Evolutionary conservation across 2,888 invertebrate species (phyloP), one percentile per base, ranked within the genome.

Genomic region (Gandaritis pyraliata): DNA sequence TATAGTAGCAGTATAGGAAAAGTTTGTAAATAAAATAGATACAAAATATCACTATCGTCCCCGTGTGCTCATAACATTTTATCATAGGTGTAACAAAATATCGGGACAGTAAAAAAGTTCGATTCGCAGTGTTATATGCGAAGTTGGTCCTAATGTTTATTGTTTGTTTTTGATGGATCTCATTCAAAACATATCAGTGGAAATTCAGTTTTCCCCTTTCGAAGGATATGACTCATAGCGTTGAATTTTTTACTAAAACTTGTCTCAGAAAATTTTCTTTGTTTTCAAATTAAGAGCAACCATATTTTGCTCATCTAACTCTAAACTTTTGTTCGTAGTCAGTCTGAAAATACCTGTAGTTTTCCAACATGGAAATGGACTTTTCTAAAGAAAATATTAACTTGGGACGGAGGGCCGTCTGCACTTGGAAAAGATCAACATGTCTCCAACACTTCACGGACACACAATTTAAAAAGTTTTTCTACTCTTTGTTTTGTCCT

Each of bases 401-500:
- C 87, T 87, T 79, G 77, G 80, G 78, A 76, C 77, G 66, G 71
- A n/a, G 55, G 67, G 80, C 69, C 68, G 76, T 76, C 75, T 71
- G 62, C 74, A 79, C 79, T 81, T 80, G 72, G 73, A 77, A 83
- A 91, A 92, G 91, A 92, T 90, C 91, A 92, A 92, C 92, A 91
- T 90, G 90, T 88, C 82, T 86, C 77, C 87, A 87, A 89, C 91
- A 91, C 91, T 91, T 89, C 86, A 83, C 85, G 88, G 88, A 87
- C 89, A 86, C 85, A 90, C 91, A 91, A 92, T 92, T 92, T 92
- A 92, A 91, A 89, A 92, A 88, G 86, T 91, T 83, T 74, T 73
- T 83, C 75, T 74, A 69, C 71, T 90, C 89, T 92, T 91, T 91
- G 90, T 92, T 91, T 91, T 89, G 87, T 90, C 90, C 91, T 90